A percentile compares a stretch with the other conserved stretches of the same genome.
Evolutionary conservation across 2,888 invertebrate genomes (phyloP).

Genomic region (Acleris cristana): DNA sequence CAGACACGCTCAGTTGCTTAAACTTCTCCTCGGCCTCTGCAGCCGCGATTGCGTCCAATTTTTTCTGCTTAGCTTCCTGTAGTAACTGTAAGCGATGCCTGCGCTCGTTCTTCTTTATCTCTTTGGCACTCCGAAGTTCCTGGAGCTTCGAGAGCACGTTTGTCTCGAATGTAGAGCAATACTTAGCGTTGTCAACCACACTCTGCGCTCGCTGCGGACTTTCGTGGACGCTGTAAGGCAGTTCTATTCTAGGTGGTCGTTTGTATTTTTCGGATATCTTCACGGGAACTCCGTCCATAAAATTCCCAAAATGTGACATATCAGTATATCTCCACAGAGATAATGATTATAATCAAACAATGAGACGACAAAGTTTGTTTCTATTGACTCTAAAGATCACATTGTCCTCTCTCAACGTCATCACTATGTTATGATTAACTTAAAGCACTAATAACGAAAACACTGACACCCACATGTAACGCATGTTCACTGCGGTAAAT

Average conservation of each 20-base stretch:
- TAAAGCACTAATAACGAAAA: conserved; percentile 42
- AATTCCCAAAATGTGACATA: conserved; percentile 83
- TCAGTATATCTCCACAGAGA: conserved; percentile 58
- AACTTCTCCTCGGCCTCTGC: conserved; percentile 80
- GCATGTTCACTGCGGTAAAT: conserved; percentile 53
- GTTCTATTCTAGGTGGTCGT: conserved; percentile 86
- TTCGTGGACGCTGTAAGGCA: conserved; percentile 76
- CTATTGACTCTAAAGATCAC: conserved; percentile 75
- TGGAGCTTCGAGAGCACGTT: conserved; percentile 88
- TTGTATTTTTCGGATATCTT: conserved; percentile 95
- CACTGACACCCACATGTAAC: conserved; percentile 41
- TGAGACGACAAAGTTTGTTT: conserved; percentile 76
- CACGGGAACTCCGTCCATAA: conserved; percentile 93
- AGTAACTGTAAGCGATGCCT: conserved; percentile 84
- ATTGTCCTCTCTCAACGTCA: conserved; percentile 75
- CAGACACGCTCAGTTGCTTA: conserved; percentile 82
- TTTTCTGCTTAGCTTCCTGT: conserved; percentile 82
- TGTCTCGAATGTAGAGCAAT: conserved; percentile 88
- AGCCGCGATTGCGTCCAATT: conserved; percentile 77
- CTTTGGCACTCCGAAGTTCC: conserved; percentile 87
- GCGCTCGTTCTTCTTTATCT: conserved; percentile 85
- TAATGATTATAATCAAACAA: conserved; percentile 67
- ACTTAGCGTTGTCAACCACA: conserved; percentile 74
- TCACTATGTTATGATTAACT: conserved; percentile 58
- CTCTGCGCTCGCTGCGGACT: conserved; percentile 66